These are phyloP conservation scores for Acestrorhynchus altus DNA, from an alignment of 2,797 vertebrate species.

Conservation along the genomic window DNA sequence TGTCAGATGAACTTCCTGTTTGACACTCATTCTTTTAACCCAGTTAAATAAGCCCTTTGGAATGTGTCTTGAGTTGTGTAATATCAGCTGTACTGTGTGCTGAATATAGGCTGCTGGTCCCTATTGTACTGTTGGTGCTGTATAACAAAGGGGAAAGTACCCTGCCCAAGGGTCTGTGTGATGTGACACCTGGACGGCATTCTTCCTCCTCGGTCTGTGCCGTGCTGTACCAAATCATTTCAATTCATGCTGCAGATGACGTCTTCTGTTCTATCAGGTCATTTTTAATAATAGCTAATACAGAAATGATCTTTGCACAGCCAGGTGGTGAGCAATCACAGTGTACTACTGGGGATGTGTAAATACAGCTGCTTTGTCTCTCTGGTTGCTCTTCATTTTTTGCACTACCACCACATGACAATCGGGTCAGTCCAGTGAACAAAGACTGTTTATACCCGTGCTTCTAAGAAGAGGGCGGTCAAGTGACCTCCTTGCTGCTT, in stretches of 20 bases:
- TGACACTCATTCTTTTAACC: conserved; percentile 15
- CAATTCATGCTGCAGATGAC: background rate
- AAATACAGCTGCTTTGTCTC: conserved; percentile 30
- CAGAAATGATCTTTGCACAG: conserved; percentile 17
- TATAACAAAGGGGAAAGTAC: conserved; percentile 46
- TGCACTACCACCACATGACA: conserved; percentile 56
- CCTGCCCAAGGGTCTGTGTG: conserved; percentile 19
- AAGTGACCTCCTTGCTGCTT: conserved; percentile 55
- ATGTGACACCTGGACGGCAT: conserved; percentile 40
- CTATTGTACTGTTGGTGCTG: conserved; percentile 21
- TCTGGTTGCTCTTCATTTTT: conserved; percentile 32
- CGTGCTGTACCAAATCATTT: conserved; percentile 18
- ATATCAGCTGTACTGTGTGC: conserved; percentile 16
- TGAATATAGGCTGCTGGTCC: conserved; percentile 10
- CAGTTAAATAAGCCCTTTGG: conserved; percentile 8
- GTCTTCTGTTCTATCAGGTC: conserved; percentile 12
- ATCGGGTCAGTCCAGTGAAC: conserved; percentile 51
- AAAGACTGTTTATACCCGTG: conserved; percentile 51
- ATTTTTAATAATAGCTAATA: conserved; percentile 18
- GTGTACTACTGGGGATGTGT: conserved; percentile 16
- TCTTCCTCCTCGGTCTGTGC: background rate
- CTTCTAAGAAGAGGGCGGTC: conserved; percentile 46
- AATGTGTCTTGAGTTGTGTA: conserved; percentile 6
- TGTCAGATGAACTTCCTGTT: background rate
- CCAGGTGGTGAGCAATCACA: conserved; percentile 39